Percentiles rank a stretch among this genome's conserved stretches.
These are phyloP conservation scores for Tamias sibiricus DNA, from an alignment of 2,113 vertebrate species.

Conservation along the genomic window DNA sequence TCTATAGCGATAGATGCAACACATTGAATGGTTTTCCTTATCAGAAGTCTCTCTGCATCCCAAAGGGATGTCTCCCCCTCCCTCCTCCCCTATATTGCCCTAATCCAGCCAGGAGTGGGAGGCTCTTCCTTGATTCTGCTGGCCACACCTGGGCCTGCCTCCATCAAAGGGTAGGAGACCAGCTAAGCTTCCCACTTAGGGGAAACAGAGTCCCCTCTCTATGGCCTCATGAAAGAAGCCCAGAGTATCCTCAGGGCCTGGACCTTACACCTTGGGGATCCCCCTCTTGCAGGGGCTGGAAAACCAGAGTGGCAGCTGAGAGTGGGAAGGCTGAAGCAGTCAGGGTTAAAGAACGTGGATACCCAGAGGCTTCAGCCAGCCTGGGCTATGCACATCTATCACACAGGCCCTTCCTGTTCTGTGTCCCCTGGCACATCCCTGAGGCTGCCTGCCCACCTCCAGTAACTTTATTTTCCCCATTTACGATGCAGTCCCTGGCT, in stretches of 20 bases:
- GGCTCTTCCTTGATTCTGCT: too few relatives aligned
- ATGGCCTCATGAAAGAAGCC: rapidly evolving
- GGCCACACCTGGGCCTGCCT: background rate
- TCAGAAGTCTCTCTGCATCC: background rate
- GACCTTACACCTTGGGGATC: background rate
- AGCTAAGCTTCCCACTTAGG: background rate
- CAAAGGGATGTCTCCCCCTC: background rate
- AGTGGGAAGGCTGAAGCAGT: too few relatives aligned
- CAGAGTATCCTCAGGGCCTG: background rate
- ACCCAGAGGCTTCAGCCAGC: background rate
- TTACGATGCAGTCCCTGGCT: background rate
- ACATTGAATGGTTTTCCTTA: too few relatives aligned
- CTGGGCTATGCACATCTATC: rapidly evolving
- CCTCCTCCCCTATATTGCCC: too few relatives aligned
- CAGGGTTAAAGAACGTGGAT: too few relatives aligned
- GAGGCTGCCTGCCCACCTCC: background rate
- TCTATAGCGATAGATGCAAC: background rate
- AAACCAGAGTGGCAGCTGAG: background rate
- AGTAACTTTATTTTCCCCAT: background rate
- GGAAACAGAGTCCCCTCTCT: background rate
- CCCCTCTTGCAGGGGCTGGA: background rate
- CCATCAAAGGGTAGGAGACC: background rate
- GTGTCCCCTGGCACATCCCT: background rate
- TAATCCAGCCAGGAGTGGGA: background rate
- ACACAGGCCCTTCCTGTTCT: background rate